Evolutionary conservation across 2,797 vertebrate species (phyloP).

Genomic region (Oreochromis mossambicus): DNA sequence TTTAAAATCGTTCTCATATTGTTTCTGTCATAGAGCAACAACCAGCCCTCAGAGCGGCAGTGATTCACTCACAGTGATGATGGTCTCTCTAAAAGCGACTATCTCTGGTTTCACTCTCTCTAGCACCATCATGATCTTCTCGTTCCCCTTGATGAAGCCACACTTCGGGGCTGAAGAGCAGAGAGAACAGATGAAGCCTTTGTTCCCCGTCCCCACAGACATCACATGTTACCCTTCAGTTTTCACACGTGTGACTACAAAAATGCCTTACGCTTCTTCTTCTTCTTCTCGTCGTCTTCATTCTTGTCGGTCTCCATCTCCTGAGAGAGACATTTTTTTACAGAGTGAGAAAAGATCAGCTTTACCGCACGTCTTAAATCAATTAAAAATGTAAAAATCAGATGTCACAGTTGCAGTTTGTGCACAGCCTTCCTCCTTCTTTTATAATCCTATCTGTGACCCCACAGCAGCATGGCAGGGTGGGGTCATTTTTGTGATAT

Average conservation of each 20-base stretch:
- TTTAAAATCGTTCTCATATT: background rate
- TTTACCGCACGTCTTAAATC: background rate
- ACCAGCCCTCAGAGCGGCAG: background rate
- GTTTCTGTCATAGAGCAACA: fast-evolving
- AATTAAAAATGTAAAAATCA: background rate
- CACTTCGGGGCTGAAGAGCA: constrained; percentile 80
- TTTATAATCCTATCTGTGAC: background rate
- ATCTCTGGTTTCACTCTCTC: constrained; percentile 85
- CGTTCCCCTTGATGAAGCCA: constrained; percentile 85
- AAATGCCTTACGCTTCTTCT: constrained; percentile 70
- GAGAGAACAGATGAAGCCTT: background rate
- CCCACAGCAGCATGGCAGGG: background rate
- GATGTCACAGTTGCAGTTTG: background rate
- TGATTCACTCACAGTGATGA: constrained; percentile 74
- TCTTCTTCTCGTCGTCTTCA: constrained; percentile 83
- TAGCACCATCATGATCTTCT: constrained; percentile 75
- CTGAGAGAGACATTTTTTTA: constrained; percentile 7
- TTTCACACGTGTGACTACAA: background rate
- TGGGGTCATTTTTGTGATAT: background rate
- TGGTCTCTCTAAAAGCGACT: constrained; percentile 80
- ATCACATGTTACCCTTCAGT: background rate
- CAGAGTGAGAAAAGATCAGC: background rate
- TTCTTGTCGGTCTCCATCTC: constrained; percentile 86
- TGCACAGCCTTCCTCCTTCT: background rate
- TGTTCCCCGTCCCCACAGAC: background rate